These are phyloP conservation scores for Enteromius thamalakanensis DNA, from an alignment of 2,797 vertebrate genomes.

Conservation along the genomic window DNA sequence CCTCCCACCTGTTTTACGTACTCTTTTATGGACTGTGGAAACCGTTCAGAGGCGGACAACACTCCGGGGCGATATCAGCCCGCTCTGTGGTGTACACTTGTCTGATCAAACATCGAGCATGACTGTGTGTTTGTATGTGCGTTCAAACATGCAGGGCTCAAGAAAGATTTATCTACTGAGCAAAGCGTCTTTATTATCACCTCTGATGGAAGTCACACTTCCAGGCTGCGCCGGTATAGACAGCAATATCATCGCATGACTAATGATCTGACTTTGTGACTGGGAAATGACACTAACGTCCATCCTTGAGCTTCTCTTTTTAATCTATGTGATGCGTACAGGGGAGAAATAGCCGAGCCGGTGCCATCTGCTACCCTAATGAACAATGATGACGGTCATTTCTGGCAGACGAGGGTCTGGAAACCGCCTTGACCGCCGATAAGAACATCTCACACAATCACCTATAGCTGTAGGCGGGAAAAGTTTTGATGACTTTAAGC, in stretches of 20 bases:
- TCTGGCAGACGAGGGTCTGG: conserved; percentile 45
- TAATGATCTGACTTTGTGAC: conserved; percentile 38
- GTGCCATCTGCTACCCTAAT: conserved; percentile 48
- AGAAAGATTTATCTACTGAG: conserved; percentile 48
- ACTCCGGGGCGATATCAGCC: background rate
- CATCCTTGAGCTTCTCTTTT: conserved; percentile 32
- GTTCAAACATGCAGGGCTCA: conserved; percentile 18
- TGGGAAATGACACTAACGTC: conserved; percentile 41
- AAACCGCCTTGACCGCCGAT: background rate
- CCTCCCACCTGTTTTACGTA: conserved; percentile 44
- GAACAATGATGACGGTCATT: conserved; percentile 44
- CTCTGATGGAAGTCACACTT: conserved; percentile 25
- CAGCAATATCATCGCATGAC: conserved; percentile 15
- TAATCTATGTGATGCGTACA: conserved; percentile 35
- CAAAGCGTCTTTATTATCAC: conserved; percentile 41
- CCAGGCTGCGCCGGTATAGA: conserved; percentile 19
- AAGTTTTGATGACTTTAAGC: conserved; percentile 40
- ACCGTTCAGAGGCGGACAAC: background rate
- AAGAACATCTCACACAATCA: conserved; percentile 12
- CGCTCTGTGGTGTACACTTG: background rate
- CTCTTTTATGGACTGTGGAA: conserved; percentile 48
- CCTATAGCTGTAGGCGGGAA: conserved; percentile 30
- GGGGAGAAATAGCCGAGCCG: conserved; percentile 2
- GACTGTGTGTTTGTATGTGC: background rate
- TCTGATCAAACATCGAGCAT: conserved; percentile 18